Evolutionary conservation across 1,140 invertebrate genomes (phyloP), one percentile per base, ranked within the genome.

Genomic region (Wasmannia auropunctata): DNA sequence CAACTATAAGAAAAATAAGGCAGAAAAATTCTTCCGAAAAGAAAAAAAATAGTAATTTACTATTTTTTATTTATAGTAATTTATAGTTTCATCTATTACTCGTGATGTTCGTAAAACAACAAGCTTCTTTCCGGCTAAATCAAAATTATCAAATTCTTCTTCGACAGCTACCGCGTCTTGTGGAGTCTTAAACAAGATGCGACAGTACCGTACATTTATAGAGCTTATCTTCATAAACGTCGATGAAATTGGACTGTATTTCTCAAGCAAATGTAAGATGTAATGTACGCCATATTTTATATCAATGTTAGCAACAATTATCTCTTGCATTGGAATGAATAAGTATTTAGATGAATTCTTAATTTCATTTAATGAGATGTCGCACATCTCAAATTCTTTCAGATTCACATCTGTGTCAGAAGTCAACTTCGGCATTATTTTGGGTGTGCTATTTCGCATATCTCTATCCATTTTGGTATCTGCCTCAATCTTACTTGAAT

Each of bases 291-390:
- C 85, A 60, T 85, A 92, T 16, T 88, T 77, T 1, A 67, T 19
- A 49, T 81, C 90, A 49, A 95, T 86, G 76, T 95, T 94, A 5
- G 92, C 94, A 25, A 95, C 86, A 19, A 95, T 91, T 22, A 95
- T 49, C 87, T 93, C 92, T 43, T 90, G 65, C 0, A 92, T 91
- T 58, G 37, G 16, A 1, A 84, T 14, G 51, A 84, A 28, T 8
- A 6, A 51, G 11, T 8, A 0, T 2, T 16, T 25, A 14, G 19
- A 22, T 0, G 1, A 19, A 49, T 34, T 51, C 3, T 10, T 34
- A 16, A 0, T 34, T 0, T 5, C 8, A 1, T 10, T 58, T 28
- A 19, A 22, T 8, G 49, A 77, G 2, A 6, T 14, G 2, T 63
- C 14, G 0, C 28, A 63, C 4, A 3, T 54, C 3, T 34, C 16